Percentiles rank a stretch among this genome's conserved stretches.
Conservation (phyloP, 2,797 vertebrate genomes). For the Pangasius larnaudii region DNA sequence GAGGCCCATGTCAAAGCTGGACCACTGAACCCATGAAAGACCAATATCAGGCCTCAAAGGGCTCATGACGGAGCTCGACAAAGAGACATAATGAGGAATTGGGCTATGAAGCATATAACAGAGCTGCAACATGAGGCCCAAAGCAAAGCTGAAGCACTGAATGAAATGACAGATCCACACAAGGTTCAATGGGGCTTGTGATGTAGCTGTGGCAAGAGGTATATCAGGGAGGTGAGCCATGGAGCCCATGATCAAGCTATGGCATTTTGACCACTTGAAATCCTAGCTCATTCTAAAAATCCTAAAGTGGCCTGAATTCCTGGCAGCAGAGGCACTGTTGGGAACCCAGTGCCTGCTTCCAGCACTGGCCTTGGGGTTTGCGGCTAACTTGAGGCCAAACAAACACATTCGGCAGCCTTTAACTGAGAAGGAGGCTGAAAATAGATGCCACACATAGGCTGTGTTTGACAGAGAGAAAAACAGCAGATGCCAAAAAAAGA, state of each 20-base stretch:
- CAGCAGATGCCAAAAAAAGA: slow-evolving; percentile 45
- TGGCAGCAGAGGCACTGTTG: slow-evolving; percentile 21
- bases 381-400: slow-evolving; percentile 30
- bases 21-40: slow-evolving; percentile 20
- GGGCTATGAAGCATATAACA: slow-evolving; percentile 4
- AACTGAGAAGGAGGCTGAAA: slow-evolving; percentile 42
- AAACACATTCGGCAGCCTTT: slow-evolving; percentile 29
- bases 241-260: not conserved
- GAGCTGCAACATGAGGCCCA: not conserved
- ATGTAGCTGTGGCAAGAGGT: slow-evolving; percentile 8
- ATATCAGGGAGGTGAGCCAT: slow-evolving; percentile 5
- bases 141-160: not conserved
- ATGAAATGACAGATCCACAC: slow-evolving; percentile 14
- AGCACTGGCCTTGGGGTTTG: slow-evolving; percentile 24
- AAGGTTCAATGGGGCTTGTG: not conserved
- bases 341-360: slow-evolving; percentile 8
- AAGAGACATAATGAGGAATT: not conserved
- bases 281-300: slow-evolving; percentile 16
- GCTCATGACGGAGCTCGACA: not conserved
- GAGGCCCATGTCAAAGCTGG: not conserved
- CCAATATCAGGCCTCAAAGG: not conserved
- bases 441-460: slow-evolving; percentile 34
- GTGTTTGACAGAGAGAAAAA: slow-evolving; percentile 38
- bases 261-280: slow-evolving; percentile 25
- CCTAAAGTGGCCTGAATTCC: slow-evolving; percentile 22